phyloP scores from a whole-genome alignment of 2,113 vertebrate genomes.

The Halcyon senegalensis region DNA sequence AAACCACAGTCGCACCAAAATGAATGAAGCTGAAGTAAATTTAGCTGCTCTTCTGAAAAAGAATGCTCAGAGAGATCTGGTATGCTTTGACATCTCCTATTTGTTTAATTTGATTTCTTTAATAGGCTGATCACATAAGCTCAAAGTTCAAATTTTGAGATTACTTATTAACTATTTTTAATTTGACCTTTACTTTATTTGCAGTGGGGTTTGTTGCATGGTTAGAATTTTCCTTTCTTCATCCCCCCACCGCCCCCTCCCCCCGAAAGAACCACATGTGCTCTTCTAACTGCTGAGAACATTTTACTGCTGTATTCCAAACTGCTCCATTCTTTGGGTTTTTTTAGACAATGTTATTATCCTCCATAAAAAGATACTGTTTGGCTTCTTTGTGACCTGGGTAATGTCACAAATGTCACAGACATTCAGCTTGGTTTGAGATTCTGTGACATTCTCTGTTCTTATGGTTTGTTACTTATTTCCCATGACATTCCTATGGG shows the following conservation, averaged over 20 bases:
- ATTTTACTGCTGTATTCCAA: neutral
- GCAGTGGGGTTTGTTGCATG: neutral
- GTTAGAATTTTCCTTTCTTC: neutral
- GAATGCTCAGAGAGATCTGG: neutral
- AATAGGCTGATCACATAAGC: neutral
- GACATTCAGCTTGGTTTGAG: neutral
- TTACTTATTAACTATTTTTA: constrained; percentile 65
- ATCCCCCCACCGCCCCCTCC: neutral
- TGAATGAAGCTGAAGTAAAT: neutral
- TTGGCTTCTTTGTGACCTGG: neutral
- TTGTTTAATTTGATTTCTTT: neutral
- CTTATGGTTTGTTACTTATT: constrained; percentile 1
- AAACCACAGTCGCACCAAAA: neutral
- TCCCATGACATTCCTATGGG: neutral
- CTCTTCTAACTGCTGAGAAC: neutral
- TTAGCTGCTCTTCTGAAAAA: neutral
- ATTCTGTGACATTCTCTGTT: constrained; percentile 70
- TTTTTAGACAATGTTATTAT: neutral
- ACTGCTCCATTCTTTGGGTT: neutral
- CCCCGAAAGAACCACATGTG: rapidly evolving
- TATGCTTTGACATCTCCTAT: neutral
- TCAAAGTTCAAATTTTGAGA: constrained; percentile 22
- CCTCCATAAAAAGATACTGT: neutral
- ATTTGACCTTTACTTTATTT: constrained; percentile 38
- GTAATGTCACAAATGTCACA: neutral